phyloP scores from a whole-genome alignment of 2,888 invertebrate species.

The Aradus depressus region DNA sequence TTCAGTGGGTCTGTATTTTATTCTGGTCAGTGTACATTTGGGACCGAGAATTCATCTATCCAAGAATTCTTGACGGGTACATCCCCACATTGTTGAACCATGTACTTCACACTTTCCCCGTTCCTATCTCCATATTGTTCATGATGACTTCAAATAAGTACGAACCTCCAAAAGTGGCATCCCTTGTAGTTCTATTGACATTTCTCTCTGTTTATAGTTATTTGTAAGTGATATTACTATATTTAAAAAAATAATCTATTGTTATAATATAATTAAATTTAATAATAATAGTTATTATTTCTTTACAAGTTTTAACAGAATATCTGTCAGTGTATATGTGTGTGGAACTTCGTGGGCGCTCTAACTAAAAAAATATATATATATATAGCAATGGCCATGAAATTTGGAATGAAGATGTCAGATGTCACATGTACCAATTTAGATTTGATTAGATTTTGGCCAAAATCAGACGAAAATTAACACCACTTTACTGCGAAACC shows the following conservation, averaged over 20 bases:
- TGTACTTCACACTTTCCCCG: conserved; percentile 45
- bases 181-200: conserved; percentile 25
- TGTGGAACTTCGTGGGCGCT: too few relatives aligned
- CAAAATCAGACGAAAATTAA: too few relatives aligned
- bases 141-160: conserved; percentile 35
- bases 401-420: too few relatives aligned
- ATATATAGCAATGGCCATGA: too few relatives aligned
- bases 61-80: conserved; percentile 41
- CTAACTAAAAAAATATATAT: too few relatives aligned
- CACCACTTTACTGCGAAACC: too few relatives aligned
- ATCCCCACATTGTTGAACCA: conserved; percentile 49
- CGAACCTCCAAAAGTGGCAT: conserved; percentile 26
- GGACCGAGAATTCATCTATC: conserved; percentile 47
- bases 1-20: conserved; percentile 43
- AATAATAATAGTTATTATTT: too few relatives aligned
- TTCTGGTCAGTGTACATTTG: conserved; percentile 45
- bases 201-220: conserved; percentile 24
- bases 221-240: conserved; percentile 20
- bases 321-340: too few relatives aligned
- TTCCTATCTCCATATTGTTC: conserved; percentile 41
- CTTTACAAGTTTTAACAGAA: too few relatives aligned
- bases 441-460: too few relatives aligned
- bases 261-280: too few relatives aligned
- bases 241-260: background rate
- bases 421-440: too few relatives aligned